These are phyloP conservation scores for Pissodes strobi DNA, from an alignment of 1,140 invertebrate species.

Conservation along the genomic window DNA sequence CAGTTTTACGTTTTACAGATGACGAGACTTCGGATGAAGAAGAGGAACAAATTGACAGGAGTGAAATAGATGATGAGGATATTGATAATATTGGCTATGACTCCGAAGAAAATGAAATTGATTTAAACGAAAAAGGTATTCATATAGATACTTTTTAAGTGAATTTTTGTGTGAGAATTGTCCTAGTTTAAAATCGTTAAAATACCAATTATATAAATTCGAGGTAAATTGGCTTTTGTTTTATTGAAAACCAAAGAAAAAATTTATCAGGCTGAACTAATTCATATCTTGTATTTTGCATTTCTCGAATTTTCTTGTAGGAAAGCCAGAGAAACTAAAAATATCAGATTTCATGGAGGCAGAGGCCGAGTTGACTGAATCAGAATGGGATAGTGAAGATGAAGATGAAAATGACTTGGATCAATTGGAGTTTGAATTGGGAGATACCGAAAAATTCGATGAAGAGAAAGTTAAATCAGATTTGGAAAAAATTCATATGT, in stretches of 20 bases:
- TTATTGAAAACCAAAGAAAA: no score
- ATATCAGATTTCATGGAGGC: slow-evolving; percentile 75
- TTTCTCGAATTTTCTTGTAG: no score
- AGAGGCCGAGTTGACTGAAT: slow-evolving; percentile 86
- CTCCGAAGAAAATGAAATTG: slow-evolving; percentile 77
- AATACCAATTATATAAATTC: no score
- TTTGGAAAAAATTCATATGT: slow-evolving; percentile 73
- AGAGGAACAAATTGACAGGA: slow-evolving; percentile 52
- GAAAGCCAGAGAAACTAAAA: slow-evolving; percentile 55
- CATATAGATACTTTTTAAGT: no score
- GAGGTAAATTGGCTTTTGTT: neutral
- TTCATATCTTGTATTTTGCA: no score
- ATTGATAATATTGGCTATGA: slow-evolving; percentile 67
- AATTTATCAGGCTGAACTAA: no score
- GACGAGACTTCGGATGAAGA: slow-evolving; percentile 57
- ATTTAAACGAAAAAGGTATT: slow-evolving; percentile 38
- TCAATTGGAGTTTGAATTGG: slow-evolving; percentile 74
- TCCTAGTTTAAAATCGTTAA: no score
- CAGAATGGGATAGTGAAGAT: slow-evolving; percentile 77
- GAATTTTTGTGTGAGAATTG: no score
- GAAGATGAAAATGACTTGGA: slow-evolving; percentile 77
- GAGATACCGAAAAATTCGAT: slow-evolving; percentile 77
- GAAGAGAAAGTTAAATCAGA: slow-evolving; percentile 67
- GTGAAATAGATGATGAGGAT: slow-evolving; percentile 55
- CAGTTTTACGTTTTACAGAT: slow-evolving; percentile 55